A percentile compares a stretch with the other conserved stretches of the same genome.
Evolutionary conservation across 1,140 invertebrate genomes (phyloP).

Genomic region (Pseudobourletiella spinata): DNA sequence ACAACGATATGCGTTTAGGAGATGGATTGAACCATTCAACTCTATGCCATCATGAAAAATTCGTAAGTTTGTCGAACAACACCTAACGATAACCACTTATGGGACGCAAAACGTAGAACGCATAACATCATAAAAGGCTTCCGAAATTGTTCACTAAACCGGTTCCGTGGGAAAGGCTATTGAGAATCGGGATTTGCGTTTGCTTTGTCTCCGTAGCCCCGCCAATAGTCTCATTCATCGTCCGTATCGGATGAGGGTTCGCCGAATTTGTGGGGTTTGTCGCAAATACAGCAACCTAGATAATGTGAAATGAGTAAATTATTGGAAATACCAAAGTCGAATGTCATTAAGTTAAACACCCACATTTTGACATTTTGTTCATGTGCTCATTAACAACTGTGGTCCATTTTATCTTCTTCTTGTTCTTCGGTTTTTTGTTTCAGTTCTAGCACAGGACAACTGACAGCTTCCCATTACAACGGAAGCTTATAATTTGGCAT

Average conservation of each 20-base stretch:
- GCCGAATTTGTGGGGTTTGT: constrained; percentile 66
- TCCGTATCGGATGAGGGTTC: constrained; percentile 71
- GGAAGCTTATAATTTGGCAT: too few relatives aligned
- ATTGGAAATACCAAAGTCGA: background rate
- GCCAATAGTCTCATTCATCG: constrained; percentile 75
- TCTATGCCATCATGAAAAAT: too few relatives aligned
- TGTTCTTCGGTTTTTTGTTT: constrained; percentile 54
- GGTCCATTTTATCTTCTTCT: constrained; percentile 77
- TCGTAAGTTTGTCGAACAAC: too few relatives aligned
- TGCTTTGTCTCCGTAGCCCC: constrained; percentile 43
- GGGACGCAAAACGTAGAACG: too few relatives aligned
- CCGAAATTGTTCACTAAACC: too few relatives aligned
- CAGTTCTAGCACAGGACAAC: background rate
- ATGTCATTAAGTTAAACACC: constrained; percentile 40
- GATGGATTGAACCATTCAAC: too few relatives aligned
- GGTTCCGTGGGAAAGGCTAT: too few relatives aligned
- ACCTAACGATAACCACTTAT: too few relatives aligned
- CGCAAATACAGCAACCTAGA: constrained; percentile 80
- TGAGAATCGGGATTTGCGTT: too few relatives aligned
- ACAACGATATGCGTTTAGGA: too few relatives aligned
- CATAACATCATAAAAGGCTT: too few relatives aligned
- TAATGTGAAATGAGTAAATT: background rate
- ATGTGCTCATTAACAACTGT: constrained; percentile 84
- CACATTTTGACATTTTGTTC: constrained; percentile 90
- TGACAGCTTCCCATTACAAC: background rate